Conservation (phyloP, 2,888 invertebrate species). For the Megastigmus dorsalis region DNA sequence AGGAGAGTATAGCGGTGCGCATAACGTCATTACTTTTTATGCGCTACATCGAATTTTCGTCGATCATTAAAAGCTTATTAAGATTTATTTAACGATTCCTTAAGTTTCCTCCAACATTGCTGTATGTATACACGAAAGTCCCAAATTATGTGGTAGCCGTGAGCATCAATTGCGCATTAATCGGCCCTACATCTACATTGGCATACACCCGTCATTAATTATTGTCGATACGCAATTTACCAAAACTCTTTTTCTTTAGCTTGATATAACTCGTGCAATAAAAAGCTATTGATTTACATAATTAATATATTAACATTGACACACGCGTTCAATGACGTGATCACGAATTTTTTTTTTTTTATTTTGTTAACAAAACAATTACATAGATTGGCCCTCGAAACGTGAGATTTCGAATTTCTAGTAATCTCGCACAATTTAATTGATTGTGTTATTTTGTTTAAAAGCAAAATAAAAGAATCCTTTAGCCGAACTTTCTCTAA, state of each 20-base stretch:
- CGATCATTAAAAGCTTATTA: constrained; percentile 50
- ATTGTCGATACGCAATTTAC: constrained; percentile 27
- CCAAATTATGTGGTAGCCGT: constrained; percentile 33
- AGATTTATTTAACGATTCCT: constrained; percentile 48
- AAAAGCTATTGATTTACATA: constrained; percentile 14
- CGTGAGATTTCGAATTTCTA: too few relatives aligned
- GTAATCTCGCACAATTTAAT: too few relatives aligned
- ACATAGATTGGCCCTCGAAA: too few relatives aligned
- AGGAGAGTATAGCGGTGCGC: neutral
- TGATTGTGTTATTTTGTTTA: too few relatives aligned
- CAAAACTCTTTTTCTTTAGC: neutral
- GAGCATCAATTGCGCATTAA: constrained; percentile 22
- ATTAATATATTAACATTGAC: constrained; percentile 23
- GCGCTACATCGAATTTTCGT: constrained; percentile 35
- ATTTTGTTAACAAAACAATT: too few relatives aligned
- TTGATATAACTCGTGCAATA: neutral
- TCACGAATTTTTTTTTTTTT: too few relatives aligned
- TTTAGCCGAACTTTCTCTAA: too few relatives aligned
- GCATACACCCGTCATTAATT: constrained; percentile 45
- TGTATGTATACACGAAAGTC: constrained; percentile 18
- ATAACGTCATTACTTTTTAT: constrained; percentile 22
- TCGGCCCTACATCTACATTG: neutral
- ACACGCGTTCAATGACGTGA: too few relatives aligned
- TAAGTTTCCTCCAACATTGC: constrained; percentile 8
- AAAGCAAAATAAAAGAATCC: too few relatives aligned